Percentiles rank a stretch among this genome's conserved stretches.
These are phyloP conservation scores for Agrochola circellaris DNA, from an alignment of 2,888 invertebrate genomes.

Conservation along the genomic window DNA sequence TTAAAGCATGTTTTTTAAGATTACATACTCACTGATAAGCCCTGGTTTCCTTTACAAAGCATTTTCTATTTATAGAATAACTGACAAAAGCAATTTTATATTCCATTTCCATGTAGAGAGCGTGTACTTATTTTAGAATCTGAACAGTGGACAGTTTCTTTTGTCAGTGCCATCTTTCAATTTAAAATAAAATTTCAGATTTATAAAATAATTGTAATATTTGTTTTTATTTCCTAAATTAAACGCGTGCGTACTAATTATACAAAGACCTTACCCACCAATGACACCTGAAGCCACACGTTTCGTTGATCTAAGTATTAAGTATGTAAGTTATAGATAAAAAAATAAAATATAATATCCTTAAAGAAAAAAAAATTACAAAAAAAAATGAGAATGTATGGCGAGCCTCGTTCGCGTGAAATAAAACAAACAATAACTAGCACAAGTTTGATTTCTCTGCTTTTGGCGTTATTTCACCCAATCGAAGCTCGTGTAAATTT, in stretches of 20 bases:
- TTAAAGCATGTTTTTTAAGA: constrained; percentile 64
- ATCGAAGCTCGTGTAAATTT: constrained; percentile 81
- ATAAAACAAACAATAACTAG: constrained; percentile 71
- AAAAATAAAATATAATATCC: constrained; percentile 81
- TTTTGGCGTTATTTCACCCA: constrained; percentile 80
- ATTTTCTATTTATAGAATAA: constrained; percentile 69
- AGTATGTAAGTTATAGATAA: constrained; percentile 89
- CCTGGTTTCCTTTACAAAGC: constrained; percentile 67
- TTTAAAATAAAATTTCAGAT: constrained; percentile 68
- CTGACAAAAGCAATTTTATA: constrained; percentile 74
- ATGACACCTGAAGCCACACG: constrained; percentile 89
- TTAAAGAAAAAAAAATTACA: constrained; percentile 79
- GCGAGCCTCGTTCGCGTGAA: constrained; percentile 86
- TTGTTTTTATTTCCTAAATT: constrained; percentile 65
- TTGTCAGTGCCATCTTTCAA: constrained; percentile 79
- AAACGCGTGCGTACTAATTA: constrained; percentile 82
- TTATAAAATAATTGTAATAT: constrained; percentile 67
- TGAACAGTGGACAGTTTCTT: constrained; percentile 69
- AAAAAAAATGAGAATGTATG: constrained; percentile 77
- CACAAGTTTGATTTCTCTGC: constrained; percentile 74
- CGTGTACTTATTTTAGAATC: constrained; percentile 71
- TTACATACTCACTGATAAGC: constrained; percentile 56
- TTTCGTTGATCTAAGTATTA: constrained; percentile 89
- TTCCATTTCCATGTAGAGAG: constrained; percentile 66
- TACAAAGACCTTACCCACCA: constrained; percentile 89